Evolutionary conservation across 2,888 invertebrate species (phyloP), one percentile per base, ranked within the genome.

Genomic region (Monopis laevigella): DNA sequence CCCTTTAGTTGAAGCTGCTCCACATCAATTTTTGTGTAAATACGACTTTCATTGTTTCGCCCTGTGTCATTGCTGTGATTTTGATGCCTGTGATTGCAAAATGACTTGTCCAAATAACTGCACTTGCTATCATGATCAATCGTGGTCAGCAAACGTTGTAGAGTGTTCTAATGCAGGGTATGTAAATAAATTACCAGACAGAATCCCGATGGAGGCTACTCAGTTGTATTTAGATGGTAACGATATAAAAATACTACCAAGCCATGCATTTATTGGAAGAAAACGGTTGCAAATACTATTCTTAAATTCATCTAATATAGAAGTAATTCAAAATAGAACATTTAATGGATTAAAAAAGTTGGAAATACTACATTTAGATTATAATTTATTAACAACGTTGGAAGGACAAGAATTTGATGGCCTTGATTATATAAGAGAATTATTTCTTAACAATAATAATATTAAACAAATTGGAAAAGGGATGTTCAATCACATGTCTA

Each of bases 191-290:
- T 78, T 93, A 51, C 92, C 92, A 13, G 89, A 90, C 50, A 86
- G 88, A 72, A 90, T 95, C 60, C 94, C 94, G 7, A 93, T 94
- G 92, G 92, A 93, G 62, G 90, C 93, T 45, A 93, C 93, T n/a
- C 88, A 92, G 61, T 82, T 94, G 49, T 92, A 91, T 60, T 81
- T 95, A 46, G 93, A 93, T 65, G 93, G 93, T 47, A 92, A 93
- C 68, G 86, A 90, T 62, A 83, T 94, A 52, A 85, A 86, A 54
- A 82, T 85, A 43, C 82, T 94, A 42, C 86, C 87, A 50, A 89
- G 90, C 65, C 92, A 93, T 72, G 89, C 91, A 29, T 93, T 95
- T 68, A 90, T 94, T 52, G 93, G 92, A 3, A 84, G 92, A 50
- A 92, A 91, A 72, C 86, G 88, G 53, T 77, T 93, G 45, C 87